Evolutionary conservation across 2,888 invertebrate species (phyloP).

Genomic region (Lissonota sp.): DNA sequence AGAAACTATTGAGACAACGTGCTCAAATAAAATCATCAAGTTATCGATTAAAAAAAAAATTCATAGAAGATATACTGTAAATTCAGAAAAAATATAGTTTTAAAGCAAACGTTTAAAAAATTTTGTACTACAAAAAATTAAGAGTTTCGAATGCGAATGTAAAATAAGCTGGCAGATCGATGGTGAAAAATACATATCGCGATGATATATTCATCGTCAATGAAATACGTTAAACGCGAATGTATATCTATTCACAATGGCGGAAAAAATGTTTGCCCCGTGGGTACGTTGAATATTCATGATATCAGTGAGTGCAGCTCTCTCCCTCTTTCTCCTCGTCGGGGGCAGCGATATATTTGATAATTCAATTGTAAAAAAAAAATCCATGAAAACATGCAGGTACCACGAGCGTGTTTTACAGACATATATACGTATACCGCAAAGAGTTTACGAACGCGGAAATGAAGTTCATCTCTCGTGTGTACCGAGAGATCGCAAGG

Average conservation of each 20-base stretch:
- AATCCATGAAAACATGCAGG: not conserved
- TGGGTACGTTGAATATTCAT: slow-evolving; percentile 42
- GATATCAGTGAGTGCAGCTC: not conserved
- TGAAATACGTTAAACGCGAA: not conserved
- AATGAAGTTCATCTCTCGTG: slow-evolving; percentile 51
- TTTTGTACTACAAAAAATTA: not conserved
- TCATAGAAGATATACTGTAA: not conserved
- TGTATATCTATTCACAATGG: not conserved
- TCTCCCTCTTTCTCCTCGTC: not conserved
- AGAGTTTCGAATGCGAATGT: not conserved
- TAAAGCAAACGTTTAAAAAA: not conserved
- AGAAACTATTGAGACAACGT: too few species aligned
- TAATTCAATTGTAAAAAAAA: slow-evolving; percentile 56
- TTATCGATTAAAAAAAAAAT: not conserved
- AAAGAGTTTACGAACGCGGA: slow-evolving; percentile 61
- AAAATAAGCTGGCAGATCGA: too few species aligned
- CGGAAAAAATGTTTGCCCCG: not conserved
- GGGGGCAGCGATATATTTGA: slow-evolving; percentile 45
- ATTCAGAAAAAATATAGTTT: not conserved
- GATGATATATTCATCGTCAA: not conserved
- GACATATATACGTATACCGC: slow-evolving; percentile 25
- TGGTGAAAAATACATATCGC: not conserved
- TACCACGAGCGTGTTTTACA: not conserved
- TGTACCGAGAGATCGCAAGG: slow-evolving; percentile 42
- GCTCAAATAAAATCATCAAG: too few species aligned